Evolutionary conservation across 2,113 vertebrate genomes (phyloP).

Genomic region (Ahaetulla prasina): DNA sequence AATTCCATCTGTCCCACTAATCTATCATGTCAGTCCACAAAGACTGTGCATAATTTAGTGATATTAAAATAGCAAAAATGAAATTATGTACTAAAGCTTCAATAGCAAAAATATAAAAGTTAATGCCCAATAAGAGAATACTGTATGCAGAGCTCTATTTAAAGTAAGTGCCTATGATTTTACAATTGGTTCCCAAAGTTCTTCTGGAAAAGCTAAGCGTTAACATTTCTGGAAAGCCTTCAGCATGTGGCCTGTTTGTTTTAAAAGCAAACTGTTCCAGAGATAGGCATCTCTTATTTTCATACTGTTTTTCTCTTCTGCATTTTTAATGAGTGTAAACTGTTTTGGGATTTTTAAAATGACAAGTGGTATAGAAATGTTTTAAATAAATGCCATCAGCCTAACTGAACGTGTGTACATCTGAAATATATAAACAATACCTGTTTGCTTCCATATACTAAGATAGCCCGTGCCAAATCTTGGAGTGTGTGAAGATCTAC

Average conservation of each 20-base stretch:
- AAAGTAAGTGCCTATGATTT: neutral
- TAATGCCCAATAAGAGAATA: neutral
- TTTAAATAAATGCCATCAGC: neutral
- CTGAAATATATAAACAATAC: constrained; percentile 47
- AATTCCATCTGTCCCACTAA: neutral
- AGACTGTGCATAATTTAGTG: neutral
- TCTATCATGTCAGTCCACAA: neutral
- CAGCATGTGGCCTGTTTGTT: neutral
- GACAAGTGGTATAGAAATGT: neutral
- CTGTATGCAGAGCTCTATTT: neutral
- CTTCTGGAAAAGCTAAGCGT: neutral
- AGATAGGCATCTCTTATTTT: neutral
- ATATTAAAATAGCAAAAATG: neutral
- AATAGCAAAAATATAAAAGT: neutral
- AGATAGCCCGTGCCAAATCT: constrained; percentile 67
- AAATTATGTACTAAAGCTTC: neutral
- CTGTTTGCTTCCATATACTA: constrained; percentile 63
- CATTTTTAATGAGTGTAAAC: neutral
- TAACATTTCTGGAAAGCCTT: neutral
- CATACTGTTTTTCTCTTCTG: neutral
- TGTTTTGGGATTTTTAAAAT: neutral
- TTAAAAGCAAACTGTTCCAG: neutral
- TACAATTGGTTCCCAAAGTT: neutral
- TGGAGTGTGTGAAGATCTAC: constrained; percentile 61
- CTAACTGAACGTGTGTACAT: neutral